Percentiles rank a stretch among this genome's conserved stretches.
Conservation (phyloP, 2,888 invertebrate genomes). For the Tubulanus polymorphus region DNA sequence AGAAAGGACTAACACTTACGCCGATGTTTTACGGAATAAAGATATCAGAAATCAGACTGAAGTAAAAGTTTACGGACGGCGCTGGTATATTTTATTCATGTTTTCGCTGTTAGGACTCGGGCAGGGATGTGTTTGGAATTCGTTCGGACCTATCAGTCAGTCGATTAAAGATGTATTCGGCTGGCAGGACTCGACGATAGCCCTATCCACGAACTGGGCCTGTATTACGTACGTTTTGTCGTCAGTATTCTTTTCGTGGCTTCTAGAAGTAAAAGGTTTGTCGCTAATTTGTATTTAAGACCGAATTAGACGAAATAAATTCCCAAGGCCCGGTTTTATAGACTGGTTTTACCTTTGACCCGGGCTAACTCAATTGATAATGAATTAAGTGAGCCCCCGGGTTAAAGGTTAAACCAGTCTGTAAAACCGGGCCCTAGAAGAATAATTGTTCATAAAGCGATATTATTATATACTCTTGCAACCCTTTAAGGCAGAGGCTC, state of each 20-base stretch:
- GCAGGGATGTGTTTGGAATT: conserved; percentile 33
- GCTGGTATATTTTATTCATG: conserved; percentile 31
- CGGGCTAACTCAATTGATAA: too few species aligned
- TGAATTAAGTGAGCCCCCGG: too few species aligned
- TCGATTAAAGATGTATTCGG: conserved; percentile 28
- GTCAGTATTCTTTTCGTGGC: conserved; percentile 28
- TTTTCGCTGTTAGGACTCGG: conserved; percentile 25
- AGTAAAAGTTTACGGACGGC: conserved; percentile 24
- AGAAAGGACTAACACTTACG: too few species aligned
- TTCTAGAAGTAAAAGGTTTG: conserved; percentile 33
- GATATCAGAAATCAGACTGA: background rate
- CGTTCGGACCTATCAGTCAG: conserved; percentile 31
- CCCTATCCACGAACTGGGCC: conserved; percentile 32
- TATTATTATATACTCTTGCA: too few species aligned
- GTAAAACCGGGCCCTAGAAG: too few species aligned
- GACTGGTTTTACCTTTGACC: too few species aligned
- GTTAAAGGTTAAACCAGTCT: too few species aligned
- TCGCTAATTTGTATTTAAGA: background rate
- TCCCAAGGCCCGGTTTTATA: too few species aligned
- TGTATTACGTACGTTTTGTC: conserved; percentile 28
- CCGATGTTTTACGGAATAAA: too few species aligned
- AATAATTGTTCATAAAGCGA: too few species aligned
- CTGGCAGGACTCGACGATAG: conserved; percentile 28
- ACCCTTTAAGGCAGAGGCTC: too few species aligned
- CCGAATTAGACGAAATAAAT: background rate